Percentiles rank a stretch among this genome's conserved stretches.
These are phyloP conservation scores for Emydura subglobosa DNA, from an alignment of 2,113 vertebrate genomes.

Conservation along the genomic window DNA sequence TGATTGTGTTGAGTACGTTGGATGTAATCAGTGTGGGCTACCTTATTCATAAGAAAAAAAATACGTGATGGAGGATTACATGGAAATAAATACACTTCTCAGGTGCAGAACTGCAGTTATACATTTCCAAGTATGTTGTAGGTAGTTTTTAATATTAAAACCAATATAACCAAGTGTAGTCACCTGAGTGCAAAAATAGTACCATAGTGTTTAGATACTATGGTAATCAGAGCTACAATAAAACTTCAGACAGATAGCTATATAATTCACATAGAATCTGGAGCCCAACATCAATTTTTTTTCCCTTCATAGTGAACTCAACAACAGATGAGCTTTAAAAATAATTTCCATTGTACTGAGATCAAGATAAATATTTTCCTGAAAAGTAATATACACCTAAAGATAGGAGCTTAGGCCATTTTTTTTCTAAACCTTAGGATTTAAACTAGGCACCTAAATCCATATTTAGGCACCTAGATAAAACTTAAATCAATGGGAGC, in stretches of 20 bases:
- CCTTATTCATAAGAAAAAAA: neutral
- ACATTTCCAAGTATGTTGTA: neutral
- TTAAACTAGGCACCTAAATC: neutral
- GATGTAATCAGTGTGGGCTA: rapidly evolving
- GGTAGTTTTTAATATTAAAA: neutral
- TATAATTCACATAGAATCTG: neutral
- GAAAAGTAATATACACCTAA: neutral
- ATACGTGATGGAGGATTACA: rapidly evolving
- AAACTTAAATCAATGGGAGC: neutral
- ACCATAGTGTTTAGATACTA: neutral
- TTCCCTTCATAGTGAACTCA: neutral
- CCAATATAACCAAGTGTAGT: rapidly evolving
- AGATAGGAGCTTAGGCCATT: neutral
- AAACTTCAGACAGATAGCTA: neutral
- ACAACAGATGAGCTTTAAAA: neutral
- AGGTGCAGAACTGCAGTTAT: rapidly evolving
- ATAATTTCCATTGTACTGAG: neutral
- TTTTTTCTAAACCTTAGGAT: neutral
- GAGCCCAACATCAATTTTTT: neutral
- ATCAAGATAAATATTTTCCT: neutral
- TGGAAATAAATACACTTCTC: neutral
- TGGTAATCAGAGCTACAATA: neutral
- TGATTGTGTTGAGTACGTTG: rapidly evolving
- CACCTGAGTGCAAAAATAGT: neutral
- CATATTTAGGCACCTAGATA: neutral